Conservation (phyloP, 2,113 vertebrate genomes). For the Cololabis saira region DNA sequence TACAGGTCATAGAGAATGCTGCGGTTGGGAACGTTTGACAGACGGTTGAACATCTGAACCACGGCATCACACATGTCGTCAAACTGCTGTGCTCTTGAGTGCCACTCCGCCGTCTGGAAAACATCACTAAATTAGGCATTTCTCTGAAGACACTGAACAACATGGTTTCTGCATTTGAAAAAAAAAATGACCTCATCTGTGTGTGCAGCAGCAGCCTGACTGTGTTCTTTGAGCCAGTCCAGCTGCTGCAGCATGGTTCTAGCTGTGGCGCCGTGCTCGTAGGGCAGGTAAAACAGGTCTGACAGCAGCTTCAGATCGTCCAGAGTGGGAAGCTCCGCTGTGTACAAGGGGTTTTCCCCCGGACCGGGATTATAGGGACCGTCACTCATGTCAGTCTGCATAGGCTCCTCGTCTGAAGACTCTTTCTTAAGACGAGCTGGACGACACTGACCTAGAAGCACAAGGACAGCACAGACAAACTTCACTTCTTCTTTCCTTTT, state of each 20-base stretch:
- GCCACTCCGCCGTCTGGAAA: conserved; percentile 89
- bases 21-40: conserved; percentile 96
- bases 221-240: conserved; percentile 92
- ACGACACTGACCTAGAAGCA: conserved; percentile 27
- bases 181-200: conserved; percentile 77
- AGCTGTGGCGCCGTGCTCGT: conserved; percentile 92
- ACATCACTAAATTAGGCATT: background rate
- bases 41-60: conserved; percentile 97
- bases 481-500: background rate
- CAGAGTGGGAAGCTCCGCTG: conserved; percentile 91
- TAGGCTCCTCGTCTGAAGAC: conserved; percentile 84
- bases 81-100: conserved; percentile 87
- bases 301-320: conserved; percentile 92
- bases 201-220: conserved; percentile 83
- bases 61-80: conserved; percentile 92
- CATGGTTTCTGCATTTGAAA: too few relatives aligned
- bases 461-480: fast-evolving
- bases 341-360: conserved; percentile 91
- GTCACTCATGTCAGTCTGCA: conserved; percentile 92
- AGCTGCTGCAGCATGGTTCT: conserved; percentile 93
- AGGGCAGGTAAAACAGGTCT: conserved; percentile 96
- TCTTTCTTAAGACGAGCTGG: conserved; percentile 54
- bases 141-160: too few relatives aligned
- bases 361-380: conserved; percentile 84
- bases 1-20: conserved; percentile 97